Conservation (phyloP, 2,888 invertebrate species). For the Caenorhabditis macrosperma region DNA sequence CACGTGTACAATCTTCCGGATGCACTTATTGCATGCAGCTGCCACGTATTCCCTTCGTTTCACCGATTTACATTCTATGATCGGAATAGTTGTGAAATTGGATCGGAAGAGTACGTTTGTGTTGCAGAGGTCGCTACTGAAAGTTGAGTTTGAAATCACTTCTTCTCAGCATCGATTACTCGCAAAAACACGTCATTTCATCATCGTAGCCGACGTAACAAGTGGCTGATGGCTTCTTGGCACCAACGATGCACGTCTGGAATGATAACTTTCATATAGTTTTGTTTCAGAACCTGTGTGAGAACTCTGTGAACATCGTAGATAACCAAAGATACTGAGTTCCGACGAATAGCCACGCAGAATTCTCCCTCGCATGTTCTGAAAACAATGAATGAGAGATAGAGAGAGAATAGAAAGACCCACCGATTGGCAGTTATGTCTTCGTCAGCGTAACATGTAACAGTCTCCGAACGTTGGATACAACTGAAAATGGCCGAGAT, state of each 20-base stretch:
- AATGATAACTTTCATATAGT: not conserved
- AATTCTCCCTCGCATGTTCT: conserved; percentile 34
- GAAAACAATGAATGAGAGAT: not conserved
- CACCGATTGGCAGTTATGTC: not conserved
- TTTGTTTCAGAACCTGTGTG: not conserved
- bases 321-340: not conserved
- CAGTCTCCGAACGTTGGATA: not conserved
- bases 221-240: conserved; percentile 1
- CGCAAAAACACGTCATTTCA: conserved; percentile 28
- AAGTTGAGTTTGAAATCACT: conserved; percentile 5
- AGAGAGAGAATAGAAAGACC: not conserved
- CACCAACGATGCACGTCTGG: conserved; percentile 35
- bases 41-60: not conserved
- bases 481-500: not conserved
- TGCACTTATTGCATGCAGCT: conserved; percentile 13
- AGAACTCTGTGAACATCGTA: too few species aligned
- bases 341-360: conserved; percentile 3
- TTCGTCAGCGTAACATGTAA: conserved; percentile 8
- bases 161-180: not conserved
- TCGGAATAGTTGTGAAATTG: conserved; percentile 5
- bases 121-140: conserved; percentile 33
- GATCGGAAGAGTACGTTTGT: not conserved
- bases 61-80: conserved; percentile 21
- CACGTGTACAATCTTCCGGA: conserved; percentile 2
- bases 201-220: conserved; percentile 16